Conservation (phyloP, 2,888 invertebrate species). For the Chymomyza procnemis region DNA sequence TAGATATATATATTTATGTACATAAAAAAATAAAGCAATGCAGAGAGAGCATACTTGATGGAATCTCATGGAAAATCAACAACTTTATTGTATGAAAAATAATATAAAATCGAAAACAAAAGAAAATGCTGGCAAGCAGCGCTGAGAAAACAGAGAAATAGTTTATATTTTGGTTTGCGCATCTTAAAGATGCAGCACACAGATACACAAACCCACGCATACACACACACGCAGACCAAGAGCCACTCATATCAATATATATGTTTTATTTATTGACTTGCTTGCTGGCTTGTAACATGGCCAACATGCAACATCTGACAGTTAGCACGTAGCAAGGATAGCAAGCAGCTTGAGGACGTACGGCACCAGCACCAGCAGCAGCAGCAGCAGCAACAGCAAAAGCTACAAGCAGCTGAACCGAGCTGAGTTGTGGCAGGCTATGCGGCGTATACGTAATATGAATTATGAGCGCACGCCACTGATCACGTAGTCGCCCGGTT, state of each 20-base stretch:
- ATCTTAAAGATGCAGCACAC: background rate
- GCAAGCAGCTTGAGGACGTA: background rate
- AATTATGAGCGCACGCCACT: conserved; percentile 55
- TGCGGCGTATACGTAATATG: conserved; percentile 56
- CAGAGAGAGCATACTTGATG: background rate
- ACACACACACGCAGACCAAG: conserved; percentile 4
- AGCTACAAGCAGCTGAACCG: background rate
- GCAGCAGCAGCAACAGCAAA: too few relatives aligned
- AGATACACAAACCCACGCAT: too few relatives aligned
- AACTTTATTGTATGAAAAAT: background rate
- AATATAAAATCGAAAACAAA: background rate
- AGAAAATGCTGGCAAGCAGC: background rate
- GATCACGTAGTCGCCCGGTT: conserved; percentile 59
- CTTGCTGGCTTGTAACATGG: conserved; percentile 24
- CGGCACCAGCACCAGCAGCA: too few relatives aligned
- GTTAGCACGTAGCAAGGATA: conserved; percentile 13
- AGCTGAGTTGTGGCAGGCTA: background rate
- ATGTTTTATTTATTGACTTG: conserved; percentile 58
- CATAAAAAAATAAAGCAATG: background rate
- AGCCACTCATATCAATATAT: conserved; percentile 31
- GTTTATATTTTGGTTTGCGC: background rate
- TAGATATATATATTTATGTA: background rate
- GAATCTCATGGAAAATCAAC: background rate
- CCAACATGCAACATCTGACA: conserved; percentile 35
- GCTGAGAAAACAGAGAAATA: background rate